Base-by-base conservation (phyloP, 2,888 invertebrate genomes). In the Ectobius pallidus region DNA sequence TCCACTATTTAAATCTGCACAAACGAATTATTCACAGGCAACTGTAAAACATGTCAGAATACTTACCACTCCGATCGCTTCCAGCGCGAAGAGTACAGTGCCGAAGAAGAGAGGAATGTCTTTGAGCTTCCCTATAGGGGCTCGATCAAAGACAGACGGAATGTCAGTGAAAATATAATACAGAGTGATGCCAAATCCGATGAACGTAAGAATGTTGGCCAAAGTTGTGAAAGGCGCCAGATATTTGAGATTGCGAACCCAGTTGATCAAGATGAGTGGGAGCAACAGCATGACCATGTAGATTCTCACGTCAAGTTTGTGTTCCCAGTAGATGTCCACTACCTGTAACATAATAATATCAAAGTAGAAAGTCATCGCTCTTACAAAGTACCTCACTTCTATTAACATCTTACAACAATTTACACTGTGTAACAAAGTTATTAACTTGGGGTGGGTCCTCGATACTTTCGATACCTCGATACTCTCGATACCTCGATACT, bases 41-140 rank as follows among this genome's bases (percentile, higher is more conserved):
- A n/a, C n/a, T n/a, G n/a, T n/a, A n/a, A n/a, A n/a, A n/a, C n/a
- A n/a, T n/a, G n/a, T n/a, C n/a, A n/a, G n/a, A n/a, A n/a, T 75
- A 87, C 91, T 87, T 82, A 94, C 93, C 83, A 94, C 93, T 69
- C 93, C 93, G 77, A 98, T 97, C 70, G 97, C 97, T 86, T 99
- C 98, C 78, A 99, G 89, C 0, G 99, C 95, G 82, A 97, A 99
- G 65, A 99, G 87, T 0, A 96, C 97, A 0, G 97, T 98, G 49
- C 98, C 97, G 81, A 99, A 97, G 85, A 95, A 99, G 1, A 99
- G 86, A 0, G 99, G 98, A 79, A 95, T 92, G 70, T 90, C 87
- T 39, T 86, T 83, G 2, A 91, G 80, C 9, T 87, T 84, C 0
- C 92, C 94, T 67, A 91, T 87, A 0, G 90, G 85, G 3, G 85